Evolutionary conservation across 2,113 vertebrate species (phyloP).

Genomic region (Erythrolamprus reginae): DNA sequence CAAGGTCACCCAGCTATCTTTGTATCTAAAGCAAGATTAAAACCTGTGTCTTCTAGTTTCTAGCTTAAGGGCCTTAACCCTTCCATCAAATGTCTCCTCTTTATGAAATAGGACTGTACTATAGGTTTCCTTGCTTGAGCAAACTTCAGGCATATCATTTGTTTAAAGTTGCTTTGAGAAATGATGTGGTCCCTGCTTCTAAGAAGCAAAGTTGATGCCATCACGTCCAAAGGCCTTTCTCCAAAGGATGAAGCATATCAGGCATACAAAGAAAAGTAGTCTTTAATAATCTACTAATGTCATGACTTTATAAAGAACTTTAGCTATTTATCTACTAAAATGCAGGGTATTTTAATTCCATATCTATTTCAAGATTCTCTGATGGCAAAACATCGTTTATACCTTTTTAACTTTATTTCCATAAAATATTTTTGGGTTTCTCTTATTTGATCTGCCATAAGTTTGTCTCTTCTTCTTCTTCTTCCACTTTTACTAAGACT

Average conservation of each 20-base stretch:
- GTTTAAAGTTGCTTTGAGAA: not conserved
- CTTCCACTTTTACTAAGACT: not conserved
- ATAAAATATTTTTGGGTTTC: not conserved
- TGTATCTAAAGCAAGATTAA: not conserved
- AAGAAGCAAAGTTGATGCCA: not conserved
- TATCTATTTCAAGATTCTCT: not conserved
- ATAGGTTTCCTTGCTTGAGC: not conserved
- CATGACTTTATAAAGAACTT: not conserved
- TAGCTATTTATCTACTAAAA: not conserved
- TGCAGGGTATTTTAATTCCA: not conserved
- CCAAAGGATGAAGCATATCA: not conserved
- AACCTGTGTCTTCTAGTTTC: not conserved
- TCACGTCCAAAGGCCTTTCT: not conserved
- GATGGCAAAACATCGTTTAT: not conserved
- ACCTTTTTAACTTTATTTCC: not conserved
- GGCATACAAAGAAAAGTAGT: not conserved
- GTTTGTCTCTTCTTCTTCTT: not conserved
- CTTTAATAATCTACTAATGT: not conserved
- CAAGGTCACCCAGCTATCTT: not conserved
- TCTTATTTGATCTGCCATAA: not conserved
- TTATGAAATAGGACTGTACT: not conserved
- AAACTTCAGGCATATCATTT: not conserved
- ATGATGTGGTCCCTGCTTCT: not conserved
- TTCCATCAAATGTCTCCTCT: not conserved
- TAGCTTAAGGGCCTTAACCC: not conserved